Base-by-base conservation (phyloP, 2,888 invertebrate species). In the Reticulitermes lucifugus region DNA sequence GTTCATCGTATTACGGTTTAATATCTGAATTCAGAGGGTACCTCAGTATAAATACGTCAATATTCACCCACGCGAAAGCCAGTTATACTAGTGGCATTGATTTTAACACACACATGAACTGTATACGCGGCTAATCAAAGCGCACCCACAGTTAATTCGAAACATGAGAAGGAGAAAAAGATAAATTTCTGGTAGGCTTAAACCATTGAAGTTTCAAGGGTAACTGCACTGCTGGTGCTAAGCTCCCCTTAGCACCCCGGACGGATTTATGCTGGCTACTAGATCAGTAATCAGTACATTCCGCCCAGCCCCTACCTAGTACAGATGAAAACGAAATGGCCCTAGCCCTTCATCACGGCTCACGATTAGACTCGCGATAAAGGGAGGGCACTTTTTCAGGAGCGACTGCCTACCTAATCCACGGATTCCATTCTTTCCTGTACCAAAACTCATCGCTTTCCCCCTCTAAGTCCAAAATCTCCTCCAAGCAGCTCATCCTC, bases 221-320 rank as follows among this genome's bases (percentile, higher is more conserved):
- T 18, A 77, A 77, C 41, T 77, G 29, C 18, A n/a, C 35, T 73
- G 41, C 73, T 35, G 25, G n/a, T 65, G 46, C 43, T 77, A 77
- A 77, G 77, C 77, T 46, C 41, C n/a, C 77, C 77, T 77, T n/a
- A 77, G 25, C 77, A 46, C 77, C 77, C 77, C 46, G n/a, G 46
- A 46, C 51, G 77, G 77, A 77, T 77, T 77, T 77, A 77, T 77
- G 77, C 41, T 46, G 77, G 77, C 43, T 77, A 77, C 77, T 77
- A 46, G 77, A 77, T 77, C 77, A 77, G 51, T 77, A 77, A 77
- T 77, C 77, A 77, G 77, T 22, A 21, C 51, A 46, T 46, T 46
- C 51, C 77, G 4, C 46, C 4, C 35, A 18, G 3, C 35, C 75
- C 75, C 29, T 35, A 35, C 29, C 35, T 1, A 21, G 75, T n/a